phyloP scores from a whole-genome alignment of 2,888 invertebrate genomes.

The Callinectes sapidus region DNA sequence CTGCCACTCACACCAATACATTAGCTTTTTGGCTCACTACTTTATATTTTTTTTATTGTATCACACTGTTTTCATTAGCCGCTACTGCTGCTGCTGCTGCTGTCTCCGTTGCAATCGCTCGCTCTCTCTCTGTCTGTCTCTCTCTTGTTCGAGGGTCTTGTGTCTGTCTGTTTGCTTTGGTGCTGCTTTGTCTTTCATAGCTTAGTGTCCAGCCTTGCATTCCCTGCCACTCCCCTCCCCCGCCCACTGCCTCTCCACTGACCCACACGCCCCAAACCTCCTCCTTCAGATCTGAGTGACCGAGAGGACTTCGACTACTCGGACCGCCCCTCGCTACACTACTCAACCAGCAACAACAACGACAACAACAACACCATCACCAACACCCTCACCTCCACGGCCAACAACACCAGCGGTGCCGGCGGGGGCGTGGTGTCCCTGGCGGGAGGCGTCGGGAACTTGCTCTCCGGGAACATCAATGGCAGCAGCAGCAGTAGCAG shows the following conservation, averaged over 20 bases:
- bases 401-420: slow-evolving; percentile 7
- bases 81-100: slow-evolving; percentile 26
- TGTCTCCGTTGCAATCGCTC: slow-evolving; percentile 18
- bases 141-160: neutral
- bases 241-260: neutral
- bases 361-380: slow-evolving; percentile 53
- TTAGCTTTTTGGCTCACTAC: neutral
- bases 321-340: slow-evolving; percentile 68
- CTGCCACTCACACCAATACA: neutral
- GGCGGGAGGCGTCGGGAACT: slow-evolving; percentile 45
- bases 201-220: neutral
- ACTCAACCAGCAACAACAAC: slow-evolving; percentile 64
- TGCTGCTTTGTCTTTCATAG: neutral
- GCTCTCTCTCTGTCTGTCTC: neutral
- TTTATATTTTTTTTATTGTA: neutral
- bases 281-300: slow-evolving; percentile 63
- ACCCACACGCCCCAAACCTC: neutral
- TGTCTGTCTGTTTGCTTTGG: neutral
- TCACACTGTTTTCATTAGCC: slow-evolving; percentile 8
- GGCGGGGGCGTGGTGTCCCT: slow-evolving; percentile 43
- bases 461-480: slow-evolving; percentile 57
- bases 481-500: slow-evolving; percentile 62
- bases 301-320: slow-evolving; percentile 68
- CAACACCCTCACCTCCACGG: slow-evolving; percentile 30
- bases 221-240: neutral